Evolutionary conservation across 2,797 vertebrate species (phyloP).

Genomic region (Lates japonicus): DNA sequence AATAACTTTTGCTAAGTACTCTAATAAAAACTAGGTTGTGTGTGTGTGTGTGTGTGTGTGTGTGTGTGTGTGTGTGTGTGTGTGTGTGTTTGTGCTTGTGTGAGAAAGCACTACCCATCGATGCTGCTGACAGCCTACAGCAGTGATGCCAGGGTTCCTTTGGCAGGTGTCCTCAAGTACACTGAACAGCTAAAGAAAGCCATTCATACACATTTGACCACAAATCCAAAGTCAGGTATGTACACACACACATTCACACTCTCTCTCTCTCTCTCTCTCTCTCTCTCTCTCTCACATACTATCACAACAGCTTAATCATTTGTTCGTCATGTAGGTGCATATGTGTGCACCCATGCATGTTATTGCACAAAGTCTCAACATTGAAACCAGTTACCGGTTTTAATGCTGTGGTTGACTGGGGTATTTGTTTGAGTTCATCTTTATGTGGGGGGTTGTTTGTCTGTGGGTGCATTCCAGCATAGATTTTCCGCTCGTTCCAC

Average conservation of each 20-base stretch:
- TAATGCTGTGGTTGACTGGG: no score
- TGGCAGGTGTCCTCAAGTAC: conserved; percentile 89
- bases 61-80: not conserved
- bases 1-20: not conserved
- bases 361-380: not conserved
- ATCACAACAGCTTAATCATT: not conserved
- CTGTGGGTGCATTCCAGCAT: not conserved
- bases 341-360: not conserved
- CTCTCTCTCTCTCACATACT: not conserved
- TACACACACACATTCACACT: not conserved
- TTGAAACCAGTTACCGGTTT: no score
- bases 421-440: not conserved
- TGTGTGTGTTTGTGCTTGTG: conserved; percentile 15
- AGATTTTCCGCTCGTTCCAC: conserved; percentile 10
- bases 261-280: no score
- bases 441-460: not conserved
- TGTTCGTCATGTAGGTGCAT: not conserved
- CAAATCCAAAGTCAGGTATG: conserved; percentile 72
- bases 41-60: conserved; percentile 13
- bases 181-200: conserved; percentile 87
- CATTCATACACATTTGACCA: conserved; percentile 73
- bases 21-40: not conserved
- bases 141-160: conserved; percentile 88
- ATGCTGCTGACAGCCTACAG: conserved; percentile 93
- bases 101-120: conserved; percentile 90